Percentiles rank a stretch among this genome's conserved stretches.
phyloP scores from a whole-genome alignment of 2,888 invertebrate species.

The Ophion obscuratus region DNA sequence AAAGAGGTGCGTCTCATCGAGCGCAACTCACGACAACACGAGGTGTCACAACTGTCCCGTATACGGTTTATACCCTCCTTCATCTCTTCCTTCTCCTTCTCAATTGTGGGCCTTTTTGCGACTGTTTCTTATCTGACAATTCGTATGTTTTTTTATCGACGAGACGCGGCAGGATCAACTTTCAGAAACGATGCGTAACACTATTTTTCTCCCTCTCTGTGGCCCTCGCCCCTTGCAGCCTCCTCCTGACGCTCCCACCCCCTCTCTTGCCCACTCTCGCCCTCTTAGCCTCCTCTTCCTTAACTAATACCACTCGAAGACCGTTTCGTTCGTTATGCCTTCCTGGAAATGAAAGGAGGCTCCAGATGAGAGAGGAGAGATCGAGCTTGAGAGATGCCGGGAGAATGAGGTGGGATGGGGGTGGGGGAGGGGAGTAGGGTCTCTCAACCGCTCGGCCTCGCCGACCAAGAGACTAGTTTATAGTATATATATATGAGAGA shows the following conservation, averaged over 20 bases:
- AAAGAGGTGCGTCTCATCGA: no score
- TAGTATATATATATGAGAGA: no score
- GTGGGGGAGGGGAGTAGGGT: conserved; percentile 24
- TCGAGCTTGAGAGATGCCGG: conserved; percentile 49
- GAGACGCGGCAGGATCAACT: conserved; percentile 56
- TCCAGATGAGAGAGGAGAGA: conserved; percentile 58
- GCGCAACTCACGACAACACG: no score
- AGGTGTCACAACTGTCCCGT: no score
- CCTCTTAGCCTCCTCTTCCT: conserved; percentile 1
- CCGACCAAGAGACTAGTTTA: conserved; percentile 42
- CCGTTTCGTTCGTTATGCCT: conserved; percentile 62
- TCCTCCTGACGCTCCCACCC: conserved; percentile 44
- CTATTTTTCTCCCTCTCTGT: neutral
- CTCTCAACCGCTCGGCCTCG: conserved; percentile 55
- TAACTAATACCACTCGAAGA: conserved; percentile 59
- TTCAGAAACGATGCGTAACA: conserved; percentile 49
- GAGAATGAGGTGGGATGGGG: conserved; percentile 2
- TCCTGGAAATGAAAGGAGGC: conserved; percentile 66
- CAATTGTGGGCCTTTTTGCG: neutral
- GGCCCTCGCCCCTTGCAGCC: conserved; percentile 4
- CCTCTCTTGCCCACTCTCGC: neutral
- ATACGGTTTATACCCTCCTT: neutral
- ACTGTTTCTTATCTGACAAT: conserved; percentile 52
- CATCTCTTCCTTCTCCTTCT: neutral
- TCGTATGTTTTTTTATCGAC: conserved; percentile 54